phyloP scores from a whole-genome alignment of 2,113 vertebrate genomes.

The Cottus gobio region DNA sequence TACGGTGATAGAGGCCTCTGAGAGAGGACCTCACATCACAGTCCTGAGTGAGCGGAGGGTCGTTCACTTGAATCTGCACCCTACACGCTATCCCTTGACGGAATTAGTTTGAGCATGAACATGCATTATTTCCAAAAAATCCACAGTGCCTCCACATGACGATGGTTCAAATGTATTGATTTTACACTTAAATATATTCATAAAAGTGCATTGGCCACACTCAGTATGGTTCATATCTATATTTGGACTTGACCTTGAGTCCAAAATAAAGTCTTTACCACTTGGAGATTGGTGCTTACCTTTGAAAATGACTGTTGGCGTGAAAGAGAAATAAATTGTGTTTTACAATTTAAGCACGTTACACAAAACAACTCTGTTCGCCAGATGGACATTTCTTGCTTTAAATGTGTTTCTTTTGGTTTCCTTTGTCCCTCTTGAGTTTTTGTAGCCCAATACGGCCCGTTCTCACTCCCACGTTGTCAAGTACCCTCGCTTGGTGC shows the following conservation, averaged over 20 bases:
- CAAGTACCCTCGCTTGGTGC: too few species aligned
- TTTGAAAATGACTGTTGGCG: constrained; percentile 75
- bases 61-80: background rate
- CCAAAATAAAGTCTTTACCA: constrained; percentile 25
- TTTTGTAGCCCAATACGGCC: background rate
- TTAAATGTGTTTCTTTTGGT: background rate
- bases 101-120: background rate
- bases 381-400: background rate
- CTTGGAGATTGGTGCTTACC: constrained; percentile 68
- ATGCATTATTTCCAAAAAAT: background rate
- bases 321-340: constrained; percentile 74
- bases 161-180: background rate
- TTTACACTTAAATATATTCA: constrained; percentile 2
- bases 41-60: background rate
- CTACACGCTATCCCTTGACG: background rate
- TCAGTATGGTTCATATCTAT: background rate
- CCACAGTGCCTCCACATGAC: background rate
- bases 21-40: background rate
- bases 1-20: background rate
- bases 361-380: constrained; percentile 29
- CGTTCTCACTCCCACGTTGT: background rate
- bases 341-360: constrained; percentile 53
- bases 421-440: too few species aligned
- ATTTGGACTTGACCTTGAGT: background rate
- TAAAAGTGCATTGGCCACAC: background rate